These are phyloP conservation scores for Lamellibrachia satsuma DNA, from an alignment of 2,888 invertebrate species.

Conservation along the genomic window DNA sequence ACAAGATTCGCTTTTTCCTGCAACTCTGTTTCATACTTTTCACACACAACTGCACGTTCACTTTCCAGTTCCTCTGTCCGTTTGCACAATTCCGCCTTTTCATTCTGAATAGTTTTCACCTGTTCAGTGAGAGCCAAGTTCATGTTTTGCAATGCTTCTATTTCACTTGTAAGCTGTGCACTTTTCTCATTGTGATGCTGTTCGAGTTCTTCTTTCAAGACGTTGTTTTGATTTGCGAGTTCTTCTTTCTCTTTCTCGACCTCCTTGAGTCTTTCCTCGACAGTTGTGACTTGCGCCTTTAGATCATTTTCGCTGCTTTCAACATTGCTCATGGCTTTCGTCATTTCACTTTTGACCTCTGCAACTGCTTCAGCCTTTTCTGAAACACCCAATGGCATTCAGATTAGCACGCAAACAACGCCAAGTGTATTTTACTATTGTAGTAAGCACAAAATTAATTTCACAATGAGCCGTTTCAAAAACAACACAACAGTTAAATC, in stretches of 20 bases:
- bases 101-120: neutral
- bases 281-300: neutral
- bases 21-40: constrained; percentile 6
- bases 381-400: neutral
- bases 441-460: neutral
- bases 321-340: neutral
- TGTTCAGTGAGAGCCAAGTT: neutral
- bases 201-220: constrained; percentile 3
- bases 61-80: neutral
- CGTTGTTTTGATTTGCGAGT: neutral
- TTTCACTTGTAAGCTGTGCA: neutral
- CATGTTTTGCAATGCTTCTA: neutral
- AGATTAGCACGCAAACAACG: neutral
- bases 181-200: neutral
- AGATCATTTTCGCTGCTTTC: neutral
- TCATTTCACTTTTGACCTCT: neutral
- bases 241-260: neutral
- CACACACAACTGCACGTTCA: neutral
- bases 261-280: neutral
- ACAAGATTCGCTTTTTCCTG: neutral
- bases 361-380: neutral
- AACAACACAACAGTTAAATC: too few species aligned
- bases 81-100: neutral
- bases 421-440: neutral
- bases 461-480: too few species aligned